phyloP scores from a whole-genome alignment of 2,888 invertebrate genomes.

The Nycteola revayana region DNA sequence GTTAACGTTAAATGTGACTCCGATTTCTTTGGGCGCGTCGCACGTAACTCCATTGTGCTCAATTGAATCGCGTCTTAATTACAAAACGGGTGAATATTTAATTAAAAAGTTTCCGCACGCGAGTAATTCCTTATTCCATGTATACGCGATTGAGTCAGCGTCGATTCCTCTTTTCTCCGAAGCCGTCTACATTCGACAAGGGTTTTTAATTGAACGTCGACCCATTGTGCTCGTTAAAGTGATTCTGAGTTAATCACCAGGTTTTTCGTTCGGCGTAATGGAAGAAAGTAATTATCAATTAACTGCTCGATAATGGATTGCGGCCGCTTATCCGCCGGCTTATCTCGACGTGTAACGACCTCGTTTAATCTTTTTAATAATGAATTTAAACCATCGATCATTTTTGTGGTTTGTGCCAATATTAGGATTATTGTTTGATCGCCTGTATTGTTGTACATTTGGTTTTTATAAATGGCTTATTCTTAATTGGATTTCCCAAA shows the following conservation, averaged over 20 bases:
- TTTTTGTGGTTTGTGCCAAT: constrained; percentile 39
- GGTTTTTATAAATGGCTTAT: constrained; percentile 14
- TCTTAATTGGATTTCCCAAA: too few species aligned
- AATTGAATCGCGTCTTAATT: constrained; percentile 76
- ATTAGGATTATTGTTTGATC: constrained; percentile 29
- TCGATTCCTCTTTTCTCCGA: constrained; percentile 70
- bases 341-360: constrained; percentile 66
- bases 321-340: constrained; percentile 71
- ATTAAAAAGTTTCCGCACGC: constrained; percentile 80
- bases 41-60: constrained; percentile 64
- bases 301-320: constrained; percentile 79
- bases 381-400: constrained; percentile 64
- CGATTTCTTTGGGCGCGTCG: constrained; percentile 58
- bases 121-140: constrained; percentile 78
- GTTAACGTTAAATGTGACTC: constrained; percentile 49
- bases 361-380: constrained; percentile 63
- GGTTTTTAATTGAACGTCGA: constrained; percentile 78
- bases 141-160: constrained; percentile 77
- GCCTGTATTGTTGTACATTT: constrained; percentile 19
- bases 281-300: constrained; percentile 82
- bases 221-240: constrained; percentile 79
- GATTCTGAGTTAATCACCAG: constrained; percentile 78
- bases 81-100: constrained; percentile 79
- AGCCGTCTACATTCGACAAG: constrained; percentile 75
- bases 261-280: constrained; percentile 77